phyloP scores from a whole-genome alignment of 2,888 invertebrate genomes.

The Dicranocentrus wangi region DNA sequence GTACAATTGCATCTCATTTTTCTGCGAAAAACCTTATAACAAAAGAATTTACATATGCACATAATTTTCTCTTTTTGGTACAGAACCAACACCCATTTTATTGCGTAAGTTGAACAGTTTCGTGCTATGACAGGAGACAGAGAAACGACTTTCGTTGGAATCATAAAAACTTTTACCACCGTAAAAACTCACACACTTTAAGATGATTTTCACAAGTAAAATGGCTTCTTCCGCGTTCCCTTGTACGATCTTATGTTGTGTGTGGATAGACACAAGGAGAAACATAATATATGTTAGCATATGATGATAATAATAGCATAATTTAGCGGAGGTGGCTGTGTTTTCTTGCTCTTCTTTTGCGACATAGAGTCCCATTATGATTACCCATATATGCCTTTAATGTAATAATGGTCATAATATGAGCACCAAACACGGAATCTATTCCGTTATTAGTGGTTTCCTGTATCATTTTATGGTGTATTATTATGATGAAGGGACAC shows the following conservation, averaged over 20 bases:
- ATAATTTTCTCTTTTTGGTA: slow-evolving; percentile 54
- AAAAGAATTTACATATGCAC: slow-evolving; percentile 61
- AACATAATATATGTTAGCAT: not conserved
- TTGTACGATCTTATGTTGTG: slow-evolving; percentile 6
- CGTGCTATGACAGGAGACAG: slow-evolving; percentile 52
- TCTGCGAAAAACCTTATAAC: no score
- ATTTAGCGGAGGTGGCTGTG: not conserved
- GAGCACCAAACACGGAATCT: not conserved
- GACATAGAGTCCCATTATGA: no score
- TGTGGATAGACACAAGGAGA: slow-evolving; percentile 7
- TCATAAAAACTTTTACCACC: slow-evolving; percentile 58
- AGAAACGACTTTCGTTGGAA: slow-evolving; percentile 52
- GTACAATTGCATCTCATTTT: no score
- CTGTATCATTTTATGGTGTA: not conserved
- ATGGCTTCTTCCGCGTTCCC: slow-evolving; percentile 16
- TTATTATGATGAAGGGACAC: slow-evolving; percentile 4
- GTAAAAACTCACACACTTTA: slow-evolving; percentile 15
- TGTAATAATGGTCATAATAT: no score
- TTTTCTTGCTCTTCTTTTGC: no score
- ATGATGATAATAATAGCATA: slow-evolving; percentile 15
- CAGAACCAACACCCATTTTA: slow-evolving; percentile 61
- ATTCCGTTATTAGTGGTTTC: slow-evolving; percentile 38
- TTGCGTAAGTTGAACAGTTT: slow-evolving; percentile 55
- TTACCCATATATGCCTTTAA: no score
- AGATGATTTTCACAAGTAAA: slow-evolving; percentile 33